Evolutionary conservation across 2,888 invertebrate genomes (phyloP), one percentile per base, ranked within the genome.

Genomic region (Hypercompe scribonia): DNA sequence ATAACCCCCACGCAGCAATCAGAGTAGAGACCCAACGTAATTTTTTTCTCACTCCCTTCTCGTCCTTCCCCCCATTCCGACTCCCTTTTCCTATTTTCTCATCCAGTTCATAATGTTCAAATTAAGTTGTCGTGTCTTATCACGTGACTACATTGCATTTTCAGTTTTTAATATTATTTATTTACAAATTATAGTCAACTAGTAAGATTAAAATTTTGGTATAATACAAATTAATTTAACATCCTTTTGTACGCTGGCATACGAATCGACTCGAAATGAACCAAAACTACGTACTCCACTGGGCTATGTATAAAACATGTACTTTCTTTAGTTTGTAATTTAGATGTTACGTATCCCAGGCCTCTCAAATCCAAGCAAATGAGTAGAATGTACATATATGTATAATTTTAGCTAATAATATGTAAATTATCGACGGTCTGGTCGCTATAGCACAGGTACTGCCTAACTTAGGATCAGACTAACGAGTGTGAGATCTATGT

Each of bases 351-450:
- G 36, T 28, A 70, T 21, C 65, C 54, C 50, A 70, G 64, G 70
- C 65, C 65, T 70, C 34, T 31, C n/a, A 46, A 65, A 68, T 72
- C 68, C n/a, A 68, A 72, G 31, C 68, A 46, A 68, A 64, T 50
- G 54, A 72, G 68, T 68, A 72, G 72, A 28, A 1, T 68, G 68
- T 72, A 72, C 31, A 72, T 68, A 72, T n/a, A 58, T 13, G 1
- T 13, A 24, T n/a, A 21, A 46, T 8, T 24, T n/a, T 54, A 21
- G 21, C 7, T 7, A 46, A 21, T 46, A 46, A 50, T 50, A 10
- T 8, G 50, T 50, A 50, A 11, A 1, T 39, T 46, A 21, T 46
- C 21, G 1, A 8, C 46, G 24, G 46, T 46, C 46, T 46, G 46
- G 21, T 46, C 21, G 7, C 1, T 46, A 46, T 42, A 42, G 42